phyloP scores from a whole-genome alignment of 2,888 invertebrate species.

The Harpalus rufipes region DNA sequence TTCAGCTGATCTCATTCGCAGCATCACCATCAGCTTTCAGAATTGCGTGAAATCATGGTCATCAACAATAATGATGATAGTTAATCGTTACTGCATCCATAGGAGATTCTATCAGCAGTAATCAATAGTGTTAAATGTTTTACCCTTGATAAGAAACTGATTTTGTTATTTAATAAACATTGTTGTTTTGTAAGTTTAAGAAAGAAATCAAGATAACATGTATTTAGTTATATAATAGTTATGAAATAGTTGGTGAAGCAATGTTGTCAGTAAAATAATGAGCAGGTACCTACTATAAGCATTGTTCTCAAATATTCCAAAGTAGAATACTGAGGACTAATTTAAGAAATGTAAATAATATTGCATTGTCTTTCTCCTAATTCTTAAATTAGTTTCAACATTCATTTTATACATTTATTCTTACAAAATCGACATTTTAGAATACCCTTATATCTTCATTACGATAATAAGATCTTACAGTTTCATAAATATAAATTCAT shows the following conservation, averaged over 20 bases:
- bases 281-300: background rate
- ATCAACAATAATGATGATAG: constrained; percentile 22
- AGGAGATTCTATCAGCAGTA: constrained; percentile 11
- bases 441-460: too few relatives aligned
- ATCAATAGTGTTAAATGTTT: background rate
- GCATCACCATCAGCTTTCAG: constrained; percentile 40
- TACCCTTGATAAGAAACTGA: background rate
- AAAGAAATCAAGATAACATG: constrained; percentile 4
- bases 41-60: constrained; percentile 45
- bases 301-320: constrained; percentile 14
- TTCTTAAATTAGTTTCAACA: background rate
- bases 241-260: constrained; percentile 20
- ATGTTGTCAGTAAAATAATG: constrained; percentile 11
- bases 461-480: too few relatives aligned
- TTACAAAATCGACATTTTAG: too few relatives aligned
- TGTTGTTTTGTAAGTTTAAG: constrained; percentile 23
- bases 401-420: too few relatives aligned
- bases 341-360: background rate
- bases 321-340: background rate
- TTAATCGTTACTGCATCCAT: background rate
- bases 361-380: background rate
- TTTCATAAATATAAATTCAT: too few relatives aligned
- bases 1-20: constrained; percentile 28
- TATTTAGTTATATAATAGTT: constrained; percentile 29
- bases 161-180: background rate